Conservation (phyloP, 2,888 invertebrate genomes). For the Agrotis clavis region DNA sequence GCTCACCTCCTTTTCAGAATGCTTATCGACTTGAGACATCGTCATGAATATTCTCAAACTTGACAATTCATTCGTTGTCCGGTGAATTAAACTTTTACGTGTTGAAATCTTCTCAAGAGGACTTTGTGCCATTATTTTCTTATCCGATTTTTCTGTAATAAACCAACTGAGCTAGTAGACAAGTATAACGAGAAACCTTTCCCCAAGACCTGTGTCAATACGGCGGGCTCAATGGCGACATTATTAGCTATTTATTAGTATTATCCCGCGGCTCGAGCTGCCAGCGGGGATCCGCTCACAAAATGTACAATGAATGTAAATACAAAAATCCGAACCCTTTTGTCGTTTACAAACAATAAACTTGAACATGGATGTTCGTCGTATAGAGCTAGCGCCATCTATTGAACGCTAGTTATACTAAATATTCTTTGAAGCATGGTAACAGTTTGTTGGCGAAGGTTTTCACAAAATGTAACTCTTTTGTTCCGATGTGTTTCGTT, state of each 20-base stretch:
- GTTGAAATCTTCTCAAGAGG: slow-evolving; percentile 10
- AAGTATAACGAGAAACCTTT: slow-evolving; percentile 9
- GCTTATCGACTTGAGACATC: slow-evolving; percentile 43
- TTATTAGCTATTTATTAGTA: slow-evolving; percentile 61
- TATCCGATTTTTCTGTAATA: background rate
- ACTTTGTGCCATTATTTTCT: background rate
- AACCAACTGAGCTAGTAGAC: background rate
- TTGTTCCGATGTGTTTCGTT: slow-evolving; percentile 18
- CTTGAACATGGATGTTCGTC: slow-evolving; percentile 13
- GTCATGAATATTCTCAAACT: slow-evolving; percentile 35
- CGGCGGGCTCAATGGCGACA: slow-evolving; percentile 36
- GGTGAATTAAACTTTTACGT: slow-evolving; percentile 10
- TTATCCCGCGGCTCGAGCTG: slow-evolving; percentile 17
- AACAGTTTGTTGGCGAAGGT: background rate
- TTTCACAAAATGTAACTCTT: slow-evolving; percentile 15
- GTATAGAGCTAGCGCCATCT: slow-evolving; percentile 39
- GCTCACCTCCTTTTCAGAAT: slow-evolving; percentile 31
- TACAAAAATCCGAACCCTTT: slow-evolving; percentile 51
- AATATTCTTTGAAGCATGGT: slow-evolving; percentile 29
- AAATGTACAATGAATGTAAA: slow-evolving; percentile 53
- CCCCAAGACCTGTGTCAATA: slow-evolving; percentile 40
- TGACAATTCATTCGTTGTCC: slow-evolving; percentile 16
- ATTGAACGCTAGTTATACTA: background rate
- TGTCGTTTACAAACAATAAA: slow-evolving; percentile 43
- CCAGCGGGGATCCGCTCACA: slow-evolving; percentile 37